A percentile compares a stretch with the other conserved stretches of the same genome.
These are phyloP conservation scores for Maniola jurtina DNA, from an alignment of 1,140 invertebrate genomes.

Conservation along the genomic window DNA sequence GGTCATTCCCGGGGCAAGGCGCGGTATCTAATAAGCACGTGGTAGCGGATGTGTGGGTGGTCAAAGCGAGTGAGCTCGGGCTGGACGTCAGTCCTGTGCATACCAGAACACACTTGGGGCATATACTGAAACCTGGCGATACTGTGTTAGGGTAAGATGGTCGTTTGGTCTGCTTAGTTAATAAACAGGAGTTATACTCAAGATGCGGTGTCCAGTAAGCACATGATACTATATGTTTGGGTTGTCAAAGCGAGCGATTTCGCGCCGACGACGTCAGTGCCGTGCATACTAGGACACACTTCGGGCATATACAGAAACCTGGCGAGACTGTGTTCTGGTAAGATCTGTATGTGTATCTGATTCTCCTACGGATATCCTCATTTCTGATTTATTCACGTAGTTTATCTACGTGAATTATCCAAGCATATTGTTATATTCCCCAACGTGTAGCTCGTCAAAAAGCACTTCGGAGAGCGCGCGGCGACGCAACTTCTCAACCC, in stretches of 20 bases:
- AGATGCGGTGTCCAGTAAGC: conserved; percentile 91
- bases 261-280: conserved; percentile 89
- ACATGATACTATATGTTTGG: conserved; percentile 96
- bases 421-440: no score
- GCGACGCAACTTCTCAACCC: no score
- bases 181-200: conserved; percentile 55
- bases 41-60: conserved; percentile 96
- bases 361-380: no score
- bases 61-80: conserved; percentile 93
- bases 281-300: conserved; percentile 93
- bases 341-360: no score
- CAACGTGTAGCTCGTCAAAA: no score
- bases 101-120: conserved; percentile 95
- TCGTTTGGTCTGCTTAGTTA: not conserved
- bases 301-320: conserved; percentile 93
- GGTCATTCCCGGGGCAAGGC: conserved; percentile 92
- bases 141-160: conserved; percentile 79
- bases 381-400: no score
- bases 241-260: conserved; percentile 93
- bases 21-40: conserved; percentile 92
- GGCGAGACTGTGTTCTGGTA: no score
- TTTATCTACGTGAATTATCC: no score
- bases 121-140: conserved; percentile 95
- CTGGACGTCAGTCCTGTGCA: conserved; percentile 90
- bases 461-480: no score